phyloP scores from a whole-genome alignment of 2,797 vertebrate species.

The Sciaenops ocellatus region DNA sequence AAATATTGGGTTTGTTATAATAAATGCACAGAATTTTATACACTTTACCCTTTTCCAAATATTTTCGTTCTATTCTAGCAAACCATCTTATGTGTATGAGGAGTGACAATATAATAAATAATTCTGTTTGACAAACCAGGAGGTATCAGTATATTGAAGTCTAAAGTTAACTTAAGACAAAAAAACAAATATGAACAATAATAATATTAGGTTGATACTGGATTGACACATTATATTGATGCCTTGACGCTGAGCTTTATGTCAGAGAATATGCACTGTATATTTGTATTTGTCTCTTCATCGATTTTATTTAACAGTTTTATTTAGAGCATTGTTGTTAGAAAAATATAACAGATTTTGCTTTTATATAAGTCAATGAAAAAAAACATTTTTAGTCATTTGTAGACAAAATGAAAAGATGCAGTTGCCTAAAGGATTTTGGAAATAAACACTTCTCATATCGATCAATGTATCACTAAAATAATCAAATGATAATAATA shows the following conservation, averaged over 20 bases:
- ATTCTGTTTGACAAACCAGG: too few species aligned
- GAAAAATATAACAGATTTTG: not conserved
- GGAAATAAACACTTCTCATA: not conserved
- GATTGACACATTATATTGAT: not conserved
- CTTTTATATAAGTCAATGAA: not conserved
- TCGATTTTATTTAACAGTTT: not conserved
- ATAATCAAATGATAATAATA: too few species aligned
- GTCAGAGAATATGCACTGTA: not conserved
- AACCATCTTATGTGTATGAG: not conserved
- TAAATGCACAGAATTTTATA: not conserved
- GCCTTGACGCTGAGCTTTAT: not conserved
- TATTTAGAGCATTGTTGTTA: not conserved
- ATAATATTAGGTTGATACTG: not conserved
- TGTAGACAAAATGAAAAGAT: not conserved
- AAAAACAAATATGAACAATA: not conserved
- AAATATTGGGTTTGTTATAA: not conserved
- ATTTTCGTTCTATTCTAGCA: not conserved
- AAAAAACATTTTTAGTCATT: not conserved
- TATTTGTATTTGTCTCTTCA: not conserved
- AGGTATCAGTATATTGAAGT: too few species aligned
- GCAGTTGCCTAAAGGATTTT: not conserved
- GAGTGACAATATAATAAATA: not conserved
- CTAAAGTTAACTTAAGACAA: too few species aligned
- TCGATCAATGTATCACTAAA: not conserved
- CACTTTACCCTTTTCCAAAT: not conserved